Conservation (phyloP, 1,140 invertebrate species). For the Drosophila serrata region DNA sequence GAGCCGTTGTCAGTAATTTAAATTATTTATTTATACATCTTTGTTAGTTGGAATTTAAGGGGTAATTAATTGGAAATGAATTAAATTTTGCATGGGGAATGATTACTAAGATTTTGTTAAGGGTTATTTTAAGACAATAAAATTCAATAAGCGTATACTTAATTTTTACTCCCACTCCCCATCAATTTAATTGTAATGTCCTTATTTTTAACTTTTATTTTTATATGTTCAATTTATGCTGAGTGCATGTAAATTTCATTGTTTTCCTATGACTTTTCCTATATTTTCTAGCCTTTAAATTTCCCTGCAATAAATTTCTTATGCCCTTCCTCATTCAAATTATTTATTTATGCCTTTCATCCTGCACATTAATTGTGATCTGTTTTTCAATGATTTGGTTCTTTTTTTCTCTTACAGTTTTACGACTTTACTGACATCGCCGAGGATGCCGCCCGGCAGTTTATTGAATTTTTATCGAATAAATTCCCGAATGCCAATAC, state of each 20-base stretch:
- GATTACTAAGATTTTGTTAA: neutral
- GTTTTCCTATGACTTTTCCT: neutral
- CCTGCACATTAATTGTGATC: conserved; percentile 27
- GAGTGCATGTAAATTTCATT: neutral
- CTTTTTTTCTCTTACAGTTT: conserved; percentile 55
- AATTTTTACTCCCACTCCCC: too few species aligned
- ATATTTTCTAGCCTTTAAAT: neutral
- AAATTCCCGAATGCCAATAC: conserved; percentile 72
- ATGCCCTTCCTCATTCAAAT: neutral
- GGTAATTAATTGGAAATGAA: conserved; percentile 4
- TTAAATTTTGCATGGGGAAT: neutral
- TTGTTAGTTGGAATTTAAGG: neutral
- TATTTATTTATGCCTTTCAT: conserved; percentile 9
- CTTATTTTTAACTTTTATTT: too few species aligned
- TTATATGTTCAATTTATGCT: neutral
- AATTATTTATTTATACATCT: conserved; percentile 22
- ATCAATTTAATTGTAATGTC: too few species aligned
- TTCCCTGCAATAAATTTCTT: neutral
- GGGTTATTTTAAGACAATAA: neutral
- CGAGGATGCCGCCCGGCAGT: conserved; percentile 79
- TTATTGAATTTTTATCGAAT: conserved; percentile 79
- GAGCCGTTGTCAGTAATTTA: conserved; percentile 1
- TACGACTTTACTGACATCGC: conserved; percentile 80
- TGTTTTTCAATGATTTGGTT: conserved; percentile 3
- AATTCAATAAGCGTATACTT: neutral